Percentiles rank a stretch among this genome's conserved stretches.
phyloP scores from a whole-genome alignment of 2,888 invertebrate genomes.

The Pogonocherus hispidulus region DNA sequence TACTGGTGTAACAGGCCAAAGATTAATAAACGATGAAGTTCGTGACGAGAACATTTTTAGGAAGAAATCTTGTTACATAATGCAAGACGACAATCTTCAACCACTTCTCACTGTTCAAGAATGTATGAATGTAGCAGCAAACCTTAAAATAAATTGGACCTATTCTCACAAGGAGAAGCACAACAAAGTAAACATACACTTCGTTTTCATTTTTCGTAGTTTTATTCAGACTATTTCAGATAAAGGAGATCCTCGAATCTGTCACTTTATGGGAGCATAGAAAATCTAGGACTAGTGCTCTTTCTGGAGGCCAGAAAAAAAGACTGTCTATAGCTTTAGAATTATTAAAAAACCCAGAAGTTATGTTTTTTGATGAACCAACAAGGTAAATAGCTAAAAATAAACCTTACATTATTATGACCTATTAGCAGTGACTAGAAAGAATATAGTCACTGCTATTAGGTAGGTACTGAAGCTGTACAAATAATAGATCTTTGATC shows the following conservation, averaged over 20 bases:
- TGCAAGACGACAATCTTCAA: conserved; percentile 88
- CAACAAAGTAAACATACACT: conserved; percentile 73
- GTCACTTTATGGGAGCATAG: conserved; percentile 79
- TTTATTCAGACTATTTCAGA: too few species aligned
- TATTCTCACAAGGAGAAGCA: conserved; percentile 76
- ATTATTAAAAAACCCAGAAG: conserved; percentile 90
- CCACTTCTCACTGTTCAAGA: conserved; percentile 88
- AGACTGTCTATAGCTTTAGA: conserved; percentile 92
- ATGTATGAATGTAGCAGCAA: conserved; percentile 88
- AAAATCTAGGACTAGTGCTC: conserved; percentile 77
- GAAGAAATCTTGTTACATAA: conserved; percentile 88
- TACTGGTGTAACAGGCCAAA: conserved; percentile 74
- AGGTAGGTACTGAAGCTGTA: too few species aligned
- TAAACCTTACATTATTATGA: too few species aligned
- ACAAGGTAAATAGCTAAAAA: conserved; percentile 72
- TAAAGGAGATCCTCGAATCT: conserved; percentile 83
- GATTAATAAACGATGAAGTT: conserved; percentile 80
- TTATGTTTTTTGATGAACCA: conserved; percentile 95
- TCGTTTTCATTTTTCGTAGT: too few species aligned
- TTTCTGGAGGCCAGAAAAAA: conserved; percentile 94
- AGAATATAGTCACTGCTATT: too few species aligned
- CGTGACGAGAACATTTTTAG: conserved; percentile 79
- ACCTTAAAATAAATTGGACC: conserved; percentile 84
- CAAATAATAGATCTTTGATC: too few species aligned
- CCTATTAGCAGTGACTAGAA: too few species aligned